phyloP scores from a whole-genome alignment of 35 echinoderm and acorn worm species.

The Lytechinus variegatus region DNA sequence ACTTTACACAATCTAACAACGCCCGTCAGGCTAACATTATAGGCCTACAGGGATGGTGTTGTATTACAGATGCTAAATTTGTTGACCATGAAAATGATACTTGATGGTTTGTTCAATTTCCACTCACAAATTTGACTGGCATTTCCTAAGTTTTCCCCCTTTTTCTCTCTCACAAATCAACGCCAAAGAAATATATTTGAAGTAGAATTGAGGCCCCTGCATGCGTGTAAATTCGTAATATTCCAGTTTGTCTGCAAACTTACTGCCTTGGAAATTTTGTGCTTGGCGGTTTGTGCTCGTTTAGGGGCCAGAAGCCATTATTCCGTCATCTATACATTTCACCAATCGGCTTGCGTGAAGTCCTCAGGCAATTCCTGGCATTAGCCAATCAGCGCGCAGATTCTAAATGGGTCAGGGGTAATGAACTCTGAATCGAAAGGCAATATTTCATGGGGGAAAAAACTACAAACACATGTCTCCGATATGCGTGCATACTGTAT shows the following conservation, averaged over 20 bases:
- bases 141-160: background rate
- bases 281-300: conserved; percentile 42
- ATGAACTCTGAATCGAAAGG: conserved; percentile 69
- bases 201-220: background rate
- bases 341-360: conserved; percentile 61
- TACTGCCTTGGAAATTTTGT: background rate
- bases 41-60: background rate
- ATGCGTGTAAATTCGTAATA: background rate
- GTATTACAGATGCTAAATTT: background rate
- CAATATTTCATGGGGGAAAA: conserved; percentile 49
- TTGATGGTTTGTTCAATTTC: background rate
- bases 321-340: conserved; percentile 55
- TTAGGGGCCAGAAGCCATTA: conserved; percentile 44
- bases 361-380: conserved; percentile 46
- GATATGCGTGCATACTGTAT: background rate
- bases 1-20: too few species aligned
- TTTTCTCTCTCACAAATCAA: background rate
- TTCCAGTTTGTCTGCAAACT: background rate
- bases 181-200: background rate
- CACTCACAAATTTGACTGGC: background rate
- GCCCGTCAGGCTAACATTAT: too few species aligned
- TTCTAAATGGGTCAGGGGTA: conserved; percentile 81
- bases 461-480: conserved; percentile 51
- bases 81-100: background rate
- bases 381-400: conserved; percentile 60